A percentile compares a stretch with the other conserved stretches of the same genome.
Conservation (phyloP, 2,797 vertebrate species). For the Clarias fuscus region DNA sequence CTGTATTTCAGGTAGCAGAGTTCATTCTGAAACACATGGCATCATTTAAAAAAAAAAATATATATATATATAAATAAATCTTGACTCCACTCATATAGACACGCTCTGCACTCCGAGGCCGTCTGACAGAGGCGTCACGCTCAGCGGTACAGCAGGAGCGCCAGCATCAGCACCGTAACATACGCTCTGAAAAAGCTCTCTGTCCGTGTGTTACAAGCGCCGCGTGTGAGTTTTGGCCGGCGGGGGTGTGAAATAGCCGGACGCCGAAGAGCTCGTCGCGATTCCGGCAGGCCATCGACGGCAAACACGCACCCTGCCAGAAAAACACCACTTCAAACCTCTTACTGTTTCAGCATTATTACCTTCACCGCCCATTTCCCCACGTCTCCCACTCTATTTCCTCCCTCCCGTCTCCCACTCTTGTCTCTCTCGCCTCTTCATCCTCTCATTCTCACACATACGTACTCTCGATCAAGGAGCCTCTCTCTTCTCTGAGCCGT, state of each 20-base stretch:
- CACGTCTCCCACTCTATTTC: conserved; percentile 9
- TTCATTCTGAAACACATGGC: background rate
- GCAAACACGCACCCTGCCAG: conserved; percentile 36
- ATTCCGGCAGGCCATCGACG: conserved; percentile 47
- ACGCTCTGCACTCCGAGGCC: background rate
- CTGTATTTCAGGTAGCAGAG: background rate
- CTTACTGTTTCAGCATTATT: conserved; percentile 57
- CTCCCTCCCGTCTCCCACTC: background rate
- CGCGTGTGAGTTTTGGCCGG: conserved; percentile 71
- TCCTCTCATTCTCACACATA: conserved; percentile 6
- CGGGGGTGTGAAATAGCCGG: conserved; percentile 50
- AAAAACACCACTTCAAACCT: conserved; percentile 41
- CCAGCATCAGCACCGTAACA: conserved; percentile 36
- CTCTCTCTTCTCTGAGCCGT: conserved; percentile 4
- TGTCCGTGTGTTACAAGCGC: background rate
- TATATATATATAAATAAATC: background rate
- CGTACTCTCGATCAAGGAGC: conserved; percentile 31
- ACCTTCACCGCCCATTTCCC: conserved; percentile 23
- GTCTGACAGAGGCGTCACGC: conserved; percentile 28
- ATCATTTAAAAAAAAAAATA: rapidly evolving
- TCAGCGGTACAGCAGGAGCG: conserved; percentile 41
- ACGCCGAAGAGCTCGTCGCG: conserved; percentile 31
- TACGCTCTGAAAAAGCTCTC: conserved; percentile 38
- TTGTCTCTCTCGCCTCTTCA: background rate
- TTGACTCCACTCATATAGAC: background rate